Percentiles rank a stretch among this genome's conserved stretches.
These are phyloP conservation scores for Sarcophaga variegata DNA, from an alignment of 2,888 invertebrate species.

Conservation along the genomic window DNA sequence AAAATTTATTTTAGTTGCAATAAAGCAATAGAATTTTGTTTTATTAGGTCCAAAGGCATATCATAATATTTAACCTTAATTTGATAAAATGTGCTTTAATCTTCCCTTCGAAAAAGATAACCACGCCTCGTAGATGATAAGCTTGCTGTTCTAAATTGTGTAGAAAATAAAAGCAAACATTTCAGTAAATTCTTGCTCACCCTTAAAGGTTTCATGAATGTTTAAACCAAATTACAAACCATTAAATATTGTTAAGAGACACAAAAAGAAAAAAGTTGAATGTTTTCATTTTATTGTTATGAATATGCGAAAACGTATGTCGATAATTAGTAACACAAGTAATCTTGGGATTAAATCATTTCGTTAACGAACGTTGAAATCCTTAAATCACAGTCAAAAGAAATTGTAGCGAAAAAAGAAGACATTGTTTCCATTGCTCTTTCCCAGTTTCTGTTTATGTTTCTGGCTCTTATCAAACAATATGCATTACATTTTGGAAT, in stretches of 20 bases:
- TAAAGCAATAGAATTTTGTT: no score
- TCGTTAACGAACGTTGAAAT: constrained; percentile 48
- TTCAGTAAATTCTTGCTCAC: constrained; percentile 35
- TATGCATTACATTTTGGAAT: constrained; percentile 62
- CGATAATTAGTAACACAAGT: constrained; percentile 65
- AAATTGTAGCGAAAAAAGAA: constrained; percentile 34
- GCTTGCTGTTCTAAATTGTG: not conserved
- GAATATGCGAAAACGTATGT: constrained; percentile 53
- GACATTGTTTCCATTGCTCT: constrained; percentile 41
- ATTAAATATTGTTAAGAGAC: constrained; percentile 63
- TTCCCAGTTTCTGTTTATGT: constrained; percentile 8
- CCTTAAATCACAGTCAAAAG: constrained; percentile 38
- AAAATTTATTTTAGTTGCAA: no score
- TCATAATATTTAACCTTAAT: no score
- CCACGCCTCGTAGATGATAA: not conserved
- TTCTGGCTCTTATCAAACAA: constrained; percentile 53
- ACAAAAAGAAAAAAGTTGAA: not conserved
- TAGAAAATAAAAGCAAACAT: not conserved
- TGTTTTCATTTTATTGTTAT: not conserved
- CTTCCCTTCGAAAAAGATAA: no score
- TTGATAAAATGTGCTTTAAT: no score
- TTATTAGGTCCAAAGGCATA: no score
- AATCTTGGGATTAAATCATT: constrained; percentile 65
- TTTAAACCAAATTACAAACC: constrained; percentile 70
- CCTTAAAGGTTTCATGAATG: constrained; percentile 45